Percentiles rank a stretch among this genome's conserved stretches.
These are phyloP conservation scores for Drosophila siamana DNA, from an alignment of 2,888 invertebrate species.

Conservation along the genomic window DNA sequence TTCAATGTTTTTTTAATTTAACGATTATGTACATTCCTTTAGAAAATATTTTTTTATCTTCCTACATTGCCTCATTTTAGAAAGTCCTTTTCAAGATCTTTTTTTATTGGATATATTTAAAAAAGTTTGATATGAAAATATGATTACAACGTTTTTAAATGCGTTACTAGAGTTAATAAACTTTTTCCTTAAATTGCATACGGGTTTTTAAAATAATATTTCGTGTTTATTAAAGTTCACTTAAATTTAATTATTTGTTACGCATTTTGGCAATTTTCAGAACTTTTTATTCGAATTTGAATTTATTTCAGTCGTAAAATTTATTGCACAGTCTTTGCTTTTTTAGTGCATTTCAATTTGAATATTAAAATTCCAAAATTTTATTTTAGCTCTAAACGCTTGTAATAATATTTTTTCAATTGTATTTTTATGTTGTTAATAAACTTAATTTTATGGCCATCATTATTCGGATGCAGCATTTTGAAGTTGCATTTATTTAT, in stretches of 20 bases:
- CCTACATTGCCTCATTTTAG: no score
- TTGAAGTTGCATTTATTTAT: conserved; percentile 1
- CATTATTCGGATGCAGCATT: not conserved
- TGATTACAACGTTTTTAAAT: no score
- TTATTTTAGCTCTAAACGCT: not conserved
- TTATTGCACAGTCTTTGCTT: not conserved
- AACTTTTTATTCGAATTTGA: not conserved
- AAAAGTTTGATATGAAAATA: no score
- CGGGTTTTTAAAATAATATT: no score
- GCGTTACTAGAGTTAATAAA: no score
- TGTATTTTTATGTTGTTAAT: not conserved
- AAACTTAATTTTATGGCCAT: not conserved
- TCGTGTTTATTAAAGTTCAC: no score
- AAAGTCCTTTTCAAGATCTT: no score
- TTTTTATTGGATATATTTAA: no score
- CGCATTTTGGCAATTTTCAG: not conserved
- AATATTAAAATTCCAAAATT: not conserved
- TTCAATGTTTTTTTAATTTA: not conserved
- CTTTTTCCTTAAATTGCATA: no score
- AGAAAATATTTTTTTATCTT: no score
- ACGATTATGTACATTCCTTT: no score
- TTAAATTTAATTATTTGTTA: no score
- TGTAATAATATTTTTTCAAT: not conserved
- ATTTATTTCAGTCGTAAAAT: not conserved
- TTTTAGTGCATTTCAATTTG: not conserved